These are phyloP conservation scores for Volucella inflata DNA, from an alignment of 2,888 invertebrate species.

Conservation along the genomic window DNA sequence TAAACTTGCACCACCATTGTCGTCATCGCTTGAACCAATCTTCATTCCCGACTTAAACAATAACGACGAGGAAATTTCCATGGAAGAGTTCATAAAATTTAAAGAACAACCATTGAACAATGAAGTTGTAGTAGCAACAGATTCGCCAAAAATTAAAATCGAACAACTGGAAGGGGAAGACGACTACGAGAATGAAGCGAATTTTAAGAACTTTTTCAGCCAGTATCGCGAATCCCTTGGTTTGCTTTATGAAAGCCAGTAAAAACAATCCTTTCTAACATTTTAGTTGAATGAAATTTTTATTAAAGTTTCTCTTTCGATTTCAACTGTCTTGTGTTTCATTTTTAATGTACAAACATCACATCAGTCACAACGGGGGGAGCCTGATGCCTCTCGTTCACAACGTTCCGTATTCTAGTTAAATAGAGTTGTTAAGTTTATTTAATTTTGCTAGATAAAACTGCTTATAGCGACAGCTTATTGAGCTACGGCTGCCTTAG, in stretches of 20 bases:
- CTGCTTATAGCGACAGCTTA: slow-evolving; percentile 6
- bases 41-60: slow-evolving; percentile 74
- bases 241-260: slow-evolving; percentile 78
- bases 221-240: slow-evolving; percentile 78
- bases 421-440: slow-evolving; percentile 49
- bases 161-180: slow-evolving; percentile 73
- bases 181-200: slow-evolving; percentile 77
- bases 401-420: slow-evolving; percentile 45
- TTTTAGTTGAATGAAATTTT: slow-evolving; percentile 55
- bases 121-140: slow-evolving; percentile 22
- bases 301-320: slow-evolving; percentile 41
- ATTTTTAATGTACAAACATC: slow-evolving; percentile 61
- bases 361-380: slow-evolving; percentile 53
- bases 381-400: slow-evolving; percentile 47
- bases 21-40: slow-evolving; percentile 77
- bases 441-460: slow-evolving; percentile 21
- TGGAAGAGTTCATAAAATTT: slow-evolving; percentile 78
- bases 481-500: slow-evolving; percentile 61
- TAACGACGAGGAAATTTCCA: slow-evolving; percentile 76
- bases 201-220: slow-evolving; percentile 78
- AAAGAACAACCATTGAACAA: slow-evolving; percentile 62
- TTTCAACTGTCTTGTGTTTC: slow-evolving; percentile 31
- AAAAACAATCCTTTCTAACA: slow-evolving; percentile 29
- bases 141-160: slow-evolving; percentile 68
- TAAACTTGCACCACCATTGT: slow-evolving; percentile 57